Evolutionary conservation across 1,140 invertebrate genomes (phyloP).

Genomic region (Solen grandis): DNA sequence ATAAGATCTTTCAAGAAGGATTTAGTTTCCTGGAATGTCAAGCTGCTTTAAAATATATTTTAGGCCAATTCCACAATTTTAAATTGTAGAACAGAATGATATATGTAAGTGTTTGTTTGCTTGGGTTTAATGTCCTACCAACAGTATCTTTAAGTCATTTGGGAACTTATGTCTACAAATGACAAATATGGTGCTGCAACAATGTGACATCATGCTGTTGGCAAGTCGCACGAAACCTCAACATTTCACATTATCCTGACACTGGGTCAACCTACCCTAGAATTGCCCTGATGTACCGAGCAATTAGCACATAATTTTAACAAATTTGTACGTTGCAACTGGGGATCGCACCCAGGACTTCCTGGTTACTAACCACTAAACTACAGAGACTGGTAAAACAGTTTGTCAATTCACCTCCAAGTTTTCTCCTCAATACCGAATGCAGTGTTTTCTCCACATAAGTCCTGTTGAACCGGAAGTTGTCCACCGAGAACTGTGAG

Average conservation of each 20-base stretch:
- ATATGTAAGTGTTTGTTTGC: neutral
- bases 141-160: neutral
- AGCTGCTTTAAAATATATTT: too few species aligned
- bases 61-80: too few species aligned
- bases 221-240: neutral
- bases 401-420: slow-evolving; percentile 32
- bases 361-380: too few species aligned
- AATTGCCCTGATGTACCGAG: neutral
- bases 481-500: slow-evolving; percentile 13
- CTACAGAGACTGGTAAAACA: neutral
- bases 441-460: slow-evolving; percentile 43
- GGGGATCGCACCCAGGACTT: neutral
- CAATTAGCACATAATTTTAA: neutral
- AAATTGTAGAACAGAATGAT: too few species aligned
- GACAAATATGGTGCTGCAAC: neutral
- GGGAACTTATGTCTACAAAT: neutral
- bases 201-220: neutral
- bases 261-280: neutral
- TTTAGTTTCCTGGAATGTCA: too few species aligned
- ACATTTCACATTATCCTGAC: neutral
- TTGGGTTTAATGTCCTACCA: neutral
- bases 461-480: slow-evolving; percentile 49
- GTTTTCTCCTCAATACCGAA: slow-evolving; percentile 13
- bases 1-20: too few species aligned
- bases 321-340: neutral